Percentiles rank a stretch among this genome's conserved stretches.
Evolutionary conservation across 2,113 vertebrate species (phyloP).

Genomic region (Columbina picui): DNA sequence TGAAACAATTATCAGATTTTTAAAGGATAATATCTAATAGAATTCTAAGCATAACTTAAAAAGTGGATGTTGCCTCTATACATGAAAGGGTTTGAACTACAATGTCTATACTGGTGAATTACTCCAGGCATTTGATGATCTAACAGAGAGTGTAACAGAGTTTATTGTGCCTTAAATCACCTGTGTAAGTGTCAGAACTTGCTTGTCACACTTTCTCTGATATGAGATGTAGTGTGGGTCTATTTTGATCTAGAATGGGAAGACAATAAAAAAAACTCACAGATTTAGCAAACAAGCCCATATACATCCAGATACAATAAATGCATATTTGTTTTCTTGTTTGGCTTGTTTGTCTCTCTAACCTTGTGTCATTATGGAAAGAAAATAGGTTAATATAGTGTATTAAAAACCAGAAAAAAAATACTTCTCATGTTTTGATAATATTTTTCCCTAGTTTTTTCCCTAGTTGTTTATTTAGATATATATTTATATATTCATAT

Average conservation of each 20-base stretch:
- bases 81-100: background rate
- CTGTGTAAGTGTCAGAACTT: background rate
- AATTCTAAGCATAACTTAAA: background rate
- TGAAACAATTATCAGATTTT: background rate
- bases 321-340: background rate
- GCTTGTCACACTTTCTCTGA: background rate
- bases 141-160: background rate
- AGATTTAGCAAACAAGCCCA: background rate
- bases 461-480: background rate
- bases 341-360: background rate
- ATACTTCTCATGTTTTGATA: background rate
- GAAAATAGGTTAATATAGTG: accelerated
- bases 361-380: background rate
- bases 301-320: background rate
- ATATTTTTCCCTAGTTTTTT: background rate
- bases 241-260: background rate
- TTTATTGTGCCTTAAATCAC: background rate
- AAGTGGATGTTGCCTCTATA: background rate
- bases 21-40: background rate
- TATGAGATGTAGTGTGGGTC: background rate
- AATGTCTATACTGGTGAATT: background rate
- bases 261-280: background rate
- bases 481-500: background rate
- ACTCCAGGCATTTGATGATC: background rate
- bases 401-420: background rate